Conservation (phyloP, 2,113 vertebrate genomes). For the Zosterops lateralis region DNA sequence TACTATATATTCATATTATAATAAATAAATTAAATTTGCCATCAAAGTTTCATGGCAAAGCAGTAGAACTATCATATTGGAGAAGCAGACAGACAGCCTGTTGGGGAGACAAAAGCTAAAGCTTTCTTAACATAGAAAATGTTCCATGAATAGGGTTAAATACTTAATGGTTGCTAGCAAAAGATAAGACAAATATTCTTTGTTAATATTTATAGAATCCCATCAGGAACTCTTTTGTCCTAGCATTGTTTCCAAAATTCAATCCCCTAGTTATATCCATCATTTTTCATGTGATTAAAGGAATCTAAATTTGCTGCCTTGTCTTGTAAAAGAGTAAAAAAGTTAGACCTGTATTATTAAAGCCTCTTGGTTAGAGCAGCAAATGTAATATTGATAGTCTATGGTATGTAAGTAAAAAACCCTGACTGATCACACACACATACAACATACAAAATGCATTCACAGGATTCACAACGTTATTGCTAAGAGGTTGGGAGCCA, state of each 20-base stretch:
- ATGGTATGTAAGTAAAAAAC: constrained; percentile 25
- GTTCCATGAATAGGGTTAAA: constrained; percentile 57
- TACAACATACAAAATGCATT: neutral
- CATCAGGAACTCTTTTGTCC: constrained; percentile 61
- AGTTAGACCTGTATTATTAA: constrained; percentile 43
- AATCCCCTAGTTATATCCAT: constrained; percentile 58
- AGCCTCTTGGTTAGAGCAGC: constrained; percentile 16
- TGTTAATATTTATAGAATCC: constrained; percentile 68
- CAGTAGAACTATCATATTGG: neutral
- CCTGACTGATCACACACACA: neutral
- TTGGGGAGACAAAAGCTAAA: constrained; percentile 43
- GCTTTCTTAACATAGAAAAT: constrained; percentile 52
- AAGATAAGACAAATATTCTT: constrained; percentile 70
- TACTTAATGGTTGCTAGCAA: constrained; percentile 61
- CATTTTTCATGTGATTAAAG: constrained; percentile 67
- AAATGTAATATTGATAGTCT: constrained; percentile 53
- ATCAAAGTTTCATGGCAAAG: neutral
- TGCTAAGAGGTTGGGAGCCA: neutral
- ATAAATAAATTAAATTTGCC: constrained; percentile 5
- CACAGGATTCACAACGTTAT: neutral
- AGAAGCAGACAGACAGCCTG: constrained; percentile 41
- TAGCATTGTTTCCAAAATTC: constrained; percentile 56
- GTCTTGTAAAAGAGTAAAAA: constrained; percentile 46
- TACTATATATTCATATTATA: neutral
- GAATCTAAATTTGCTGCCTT: constrained; percentile 63